A percentile compares a stretch with the other conserved stretches of the same genome.
These are phyloP conservation scores for Cydia amplana DNA, from an alignment of 1,140 invertebrate genomes.

Conservation along the genomic window DNA sequence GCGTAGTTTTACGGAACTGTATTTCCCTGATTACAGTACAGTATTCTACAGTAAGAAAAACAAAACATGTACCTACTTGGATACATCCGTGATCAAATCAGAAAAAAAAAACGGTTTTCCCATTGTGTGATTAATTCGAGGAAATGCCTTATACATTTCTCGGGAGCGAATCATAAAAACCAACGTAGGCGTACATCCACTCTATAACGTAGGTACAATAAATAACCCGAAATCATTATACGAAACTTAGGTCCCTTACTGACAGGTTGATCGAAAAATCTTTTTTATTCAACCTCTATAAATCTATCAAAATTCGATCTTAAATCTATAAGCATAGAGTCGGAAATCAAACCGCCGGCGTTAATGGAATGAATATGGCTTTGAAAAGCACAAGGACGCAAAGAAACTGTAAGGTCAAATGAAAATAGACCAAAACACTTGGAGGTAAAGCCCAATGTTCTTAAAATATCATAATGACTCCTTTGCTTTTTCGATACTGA, in stretches of 20 bases:
- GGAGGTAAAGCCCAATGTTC: neutral
- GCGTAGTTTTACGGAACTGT: no score
- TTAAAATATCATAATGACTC: neutral
- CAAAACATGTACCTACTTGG: neutral
- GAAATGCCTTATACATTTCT: neutral
- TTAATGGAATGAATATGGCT: neutral
- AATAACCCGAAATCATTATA: slow-evolving; percentile 19
- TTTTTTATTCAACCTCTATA: slow-evolving; percentile 13
- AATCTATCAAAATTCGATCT: neutral
- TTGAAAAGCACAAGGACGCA: neutral
- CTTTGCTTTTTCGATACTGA: neutral
- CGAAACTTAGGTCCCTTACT: slow-evolving; percentile 18
- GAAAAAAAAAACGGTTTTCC: slow-evolving; percentile 1
- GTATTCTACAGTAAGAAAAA: no score
- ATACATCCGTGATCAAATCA: neutral
- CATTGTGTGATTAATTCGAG: neutral
- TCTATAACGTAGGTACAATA: slow-evolving; percentile 2
- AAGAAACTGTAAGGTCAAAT: neutral
- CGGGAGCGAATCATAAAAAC: neutral
- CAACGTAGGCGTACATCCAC: neutral
- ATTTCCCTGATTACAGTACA: no score
- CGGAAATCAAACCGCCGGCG: neutral
- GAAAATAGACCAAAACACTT: neutral
- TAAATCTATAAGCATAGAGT: neutral
- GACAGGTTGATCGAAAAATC: slow-evolving; percentile 4